Conservation (phyloP, 2,888 invertebrate genomes). For the Noctua pronuba region DNA sequence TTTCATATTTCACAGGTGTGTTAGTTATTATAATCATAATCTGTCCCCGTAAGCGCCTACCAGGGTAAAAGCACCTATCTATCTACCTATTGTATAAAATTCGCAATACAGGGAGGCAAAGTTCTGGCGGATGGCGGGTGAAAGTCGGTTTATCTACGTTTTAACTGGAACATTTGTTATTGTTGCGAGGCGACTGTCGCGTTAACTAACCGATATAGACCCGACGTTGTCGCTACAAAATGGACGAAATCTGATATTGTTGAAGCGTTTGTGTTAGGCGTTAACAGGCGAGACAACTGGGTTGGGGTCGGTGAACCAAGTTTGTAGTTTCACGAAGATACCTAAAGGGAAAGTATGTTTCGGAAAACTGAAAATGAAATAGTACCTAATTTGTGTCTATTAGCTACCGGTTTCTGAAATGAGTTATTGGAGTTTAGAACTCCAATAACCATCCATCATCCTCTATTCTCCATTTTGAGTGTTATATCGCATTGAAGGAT, state of each 20-base stretch:
- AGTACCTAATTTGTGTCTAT: background rate
- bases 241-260: slow-evolving; percentile 49
- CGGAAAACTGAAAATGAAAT: background rate
- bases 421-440: background rate
- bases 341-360: background rate
- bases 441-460: too few species aligned
- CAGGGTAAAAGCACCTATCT: background rate
- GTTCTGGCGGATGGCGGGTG: slow-evolving; percentile 59
- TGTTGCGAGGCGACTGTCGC: slow-evolving; percentile 58
- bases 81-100: slow-evolving; percentile 57
- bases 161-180: slow-evolving; percentile 70
- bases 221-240: slow-evolving; percentile 38
- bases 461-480: background rate
- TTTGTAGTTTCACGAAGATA: background rate
- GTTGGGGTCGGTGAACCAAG: slow-evolving; percentile 24
- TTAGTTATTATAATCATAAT: slow-evolving; percentile 5
- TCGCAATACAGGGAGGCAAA: slow-evolving; percentile 61
- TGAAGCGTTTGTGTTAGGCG: slow-evolving; percentile 35
- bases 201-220: slow-evolving; percentile 52
- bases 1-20: background rate
- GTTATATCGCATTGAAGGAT: background rate
- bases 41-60: background rate
- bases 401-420: background rate
- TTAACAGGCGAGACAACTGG: slow-evolving; percentile 23
- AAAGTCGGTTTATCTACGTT: slow-evolving; percentile 67